Base-by-base conservation (phyloP, 1,140 invertebrate species). In the Drosophila gunungcola region DNA sequence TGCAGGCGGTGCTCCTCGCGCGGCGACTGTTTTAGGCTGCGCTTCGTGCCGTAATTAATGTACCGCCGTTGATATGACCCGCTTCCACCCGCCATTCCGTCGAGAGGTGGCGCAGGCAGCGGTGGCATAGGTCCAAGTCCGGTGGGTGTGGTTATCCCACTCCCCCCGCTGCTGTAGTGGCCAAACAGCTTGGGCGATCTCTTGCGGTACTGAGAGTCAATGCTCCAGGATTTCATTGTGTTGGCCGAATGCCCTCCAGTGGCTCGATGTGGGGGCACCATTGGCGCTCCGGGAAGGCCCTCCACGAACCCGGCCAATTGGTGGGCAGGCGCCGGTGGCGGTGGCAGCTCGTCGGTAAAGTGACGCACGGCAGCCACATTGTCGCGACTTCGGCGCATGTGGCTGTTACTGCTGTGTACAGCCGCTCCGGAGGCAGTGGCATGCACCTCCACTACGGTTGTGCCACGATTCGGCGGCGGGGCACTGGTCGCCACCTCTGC, bases 141-240 rank as follows among this genome's bases (percentile, higher is more conserved):
- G 16, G 96, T 92, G 39, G 91, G 91, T 9, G 91, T 92, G 21
- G 90, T 91, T 7, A 92, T 91, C 93, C 84, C 89, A 42, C 93
- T 91, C 43, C 90, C 90, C 16, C 90, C 90, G 43, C 86, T 85
- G 56, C 78, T 90, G 3, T 85, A 90, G 60, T 84, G 73, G 12
- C 86, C 83, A 42, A 91, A 83, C 10, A 91, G 55, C 9, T 90
- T 91, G 10, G 90, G 90, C 21, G 90, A 94, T 80, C 93, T 94
- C 86, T 95, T 95, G 53, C 94, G 94, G 79, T 94, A 95, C 54
- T 95, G 95, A 3, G 96, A 95, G 85, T 97, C 96, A 95, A 97
- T 96, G 16, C 96, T 96, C 78, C 96, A 94, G 49, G 96, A 97
- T 90, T 96, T 96, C 34, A 97, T 94, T 57, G 95, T 96, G 81